Conservation (phyloP, 2,888 invertebrate species). For the Papilio demoleus region DNA sequence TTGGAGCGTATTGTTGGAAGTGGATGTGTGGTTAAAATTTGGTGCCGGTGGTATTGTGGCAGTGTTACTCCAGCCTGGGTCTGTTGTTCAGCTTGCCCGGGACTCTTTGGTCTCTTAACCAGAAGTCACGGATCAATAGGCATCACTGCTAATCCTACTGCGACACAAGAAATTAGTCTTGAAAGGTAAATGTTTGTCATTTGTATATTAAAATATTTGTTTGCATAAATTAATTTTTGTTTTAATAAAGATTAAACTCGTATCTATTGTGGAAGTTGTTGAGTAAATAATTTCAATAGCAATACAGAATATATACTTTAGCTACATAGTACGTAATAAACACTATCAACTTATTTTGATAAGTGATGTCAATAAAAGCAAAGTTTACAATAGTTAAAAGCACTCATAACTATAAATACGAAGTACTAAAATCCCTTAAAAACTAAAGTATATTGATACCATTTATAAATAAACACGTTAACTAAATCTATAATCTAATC, state of each 20-base stretch:
- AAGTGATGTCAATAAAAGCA: neutral
- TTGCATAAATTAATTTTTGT: neutral
- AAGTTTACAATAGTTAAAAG: neutral
- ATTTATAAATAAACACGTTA: neutral
- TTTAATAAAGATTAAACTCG: neutral
- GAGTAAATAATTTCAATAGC: neutral
- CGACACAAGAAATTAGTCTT: slow-evolving; percentile 61
- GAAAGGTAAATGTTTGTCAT: slow-evolving; percentile 63
- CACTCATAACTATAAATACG: no score
- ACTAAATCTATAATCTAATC: slow-evolving; percentile 5
- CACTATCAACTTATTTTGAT: neutral
- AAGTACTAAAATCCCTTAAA: neutral
- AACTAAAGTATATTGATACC: neutral
- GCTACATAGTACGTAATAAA: no score
- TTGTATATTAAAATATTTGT: slow-evolving; percentile 43
- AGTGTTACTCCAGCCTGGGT: slow-evolving; percentile 53
- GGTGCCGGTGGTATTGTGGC: slow-evolving; percentile 59
- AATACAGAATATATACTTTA: no score
- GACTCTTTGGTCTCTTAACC: slow-evolving; percentile 50
- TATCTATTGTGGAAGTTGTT: neutral
- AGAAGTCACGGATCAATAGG: slow-evolving; percentile 69
- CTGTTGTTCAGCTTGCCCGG: slow-evolving; percentile 49
- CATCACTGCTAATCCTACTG: slow-evolving; percentile 69
- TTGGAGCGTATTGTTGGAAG: slow-evolving; percentile 51
- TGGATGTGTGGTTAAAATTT: slow-evolving; percentile 69